Conservation (phyloP, 2,113 vertebrate species). For the Notarius quadriscutis region DNA sequence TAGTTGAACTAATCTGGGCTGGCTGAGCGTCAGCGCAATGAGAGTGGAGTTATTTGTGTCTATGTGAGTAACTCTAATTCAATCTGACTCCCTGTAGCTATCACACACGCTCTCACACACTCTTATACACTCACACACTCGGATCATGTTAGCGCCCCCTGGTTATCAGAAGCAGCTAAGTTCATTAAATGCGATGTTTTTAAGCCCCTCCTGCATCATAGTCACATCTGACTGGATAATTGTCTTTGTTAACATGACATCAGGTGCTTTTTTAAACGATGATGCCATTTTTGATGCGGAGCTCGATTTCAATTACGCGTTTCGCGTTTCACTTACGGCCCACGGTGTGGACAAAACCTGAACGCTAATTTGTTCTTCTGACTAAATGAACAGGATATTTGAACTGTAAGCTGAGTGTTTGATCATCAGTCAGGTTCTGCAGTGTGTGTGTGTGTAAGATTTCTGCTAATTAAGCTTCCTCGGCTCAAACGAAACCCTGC, state of each 20-base stretch:
- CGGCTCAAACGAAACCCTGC: constrained; percentile 24
- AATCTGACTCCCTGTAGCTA: constrained; percentile 29
- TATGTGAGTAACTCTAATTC: constrained; percentile 49
- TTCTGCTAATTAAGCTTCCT: constrained; percentile 46
- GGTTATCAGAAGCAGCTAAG: constrained; percentile 33
- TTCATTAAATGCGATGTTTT: constrained; percentile 25
- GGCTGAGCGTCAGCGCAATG: constrained; percentile 36
- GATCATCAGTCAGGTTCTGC: constrained; percentile 50
- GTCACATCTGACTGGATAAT: constrained; percentile 33
- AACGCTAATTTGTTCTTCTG: constrained; percentile 45
- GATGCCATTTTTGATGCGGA: neutral
- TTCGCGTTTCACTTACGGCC: constrained; percentile 39
- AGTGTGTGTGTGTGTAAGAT: constrained; percentile 34
- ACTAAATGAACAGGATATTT: constrained; percentile 47
- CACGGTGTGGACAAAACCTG: constrained; percentile 17
- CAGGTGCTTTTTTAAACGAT: neutral
- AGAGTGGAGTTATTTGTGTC: constrained; percentile 56
- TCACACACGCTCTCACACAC: constrained; percentile 6
- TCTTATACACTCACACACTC: neutral
- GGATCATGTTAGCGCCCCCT: constrained; percentile 22
- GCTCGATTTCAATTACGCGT: constrained; percentile 32
- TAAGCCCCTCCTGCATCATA: constrained; percentile 4
- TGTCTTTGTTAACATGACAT: constrained; percentile 25
- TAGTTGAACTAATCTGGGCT: constrained; percentile 54
- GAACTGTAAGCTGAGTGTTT: constrained; percentile 48